Conservation (phyloP, 2,888 invertebrate genomes). For the Mesorhabditis spiculigera region DNA sequence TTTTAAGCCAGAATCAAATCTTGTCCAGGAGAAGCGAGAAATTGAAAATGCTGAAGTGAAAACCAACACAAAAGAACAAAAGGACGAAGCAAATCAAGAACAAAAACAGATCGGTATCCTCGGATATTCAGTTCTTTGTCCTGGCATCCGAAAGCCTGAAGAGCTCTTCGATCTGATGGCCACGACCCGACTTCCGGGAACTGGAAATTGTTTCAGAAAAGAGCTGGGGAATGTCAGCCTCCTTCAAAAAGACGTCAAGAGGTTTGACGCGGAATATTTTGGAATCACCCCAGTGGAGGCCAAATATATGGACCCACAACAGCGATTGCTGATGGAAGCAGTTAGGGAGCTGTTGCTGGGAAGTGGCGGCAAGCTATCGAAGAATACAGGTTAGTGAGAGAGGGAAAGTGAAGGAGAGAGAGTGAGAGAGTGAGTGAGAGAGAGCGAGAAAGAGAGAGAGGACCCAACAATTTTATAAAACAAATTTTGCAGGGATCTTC, state of each 20-base stretch:
- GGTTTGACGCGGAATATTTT: conserved; percentile 59
- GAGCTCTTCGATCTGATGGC: conserved; percentile 15
- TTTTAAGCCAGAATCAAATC: background rate
- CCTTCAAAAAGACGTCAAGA: conserved; percentile 22
- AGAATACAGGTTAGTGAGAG: conserved; percentile 69
- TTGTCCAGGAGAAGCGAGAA: background rate
- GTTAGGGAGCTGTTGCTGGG: conserved; percentile 10
- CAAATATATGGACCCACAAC: conserved; percentile 81
- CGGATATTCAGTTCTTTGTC: background rate
- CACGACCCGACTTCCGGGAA: background rate
- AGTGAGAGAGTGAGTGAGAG: too few relatives aligned
- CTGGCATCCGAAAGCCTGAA: conserved; percentile 12
- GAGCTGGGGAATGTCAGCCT: conserved; percentile 9
- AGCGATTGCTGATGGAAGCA: conserved; percentile 70
- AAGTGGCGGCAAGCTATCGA: conserved; percentile 71
- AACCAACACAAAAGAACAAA: background rate
- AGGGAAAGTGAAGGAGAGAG: too few relatives aligned
- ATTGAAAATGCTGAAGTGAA: background rate
- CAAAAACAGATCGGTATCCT: background rate
- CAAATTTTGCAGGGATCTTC: conserved; percentile 70
- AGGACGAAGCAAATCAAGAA: conserved; percentile 3
- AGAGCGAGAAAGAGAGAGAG: too few relatives aligned
- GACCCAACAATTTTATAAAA: too few relatives aligned
- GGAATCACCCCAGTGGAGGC: conserved; percentile 57
- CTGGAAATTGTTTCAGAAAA: conserved; percentile 8